Percentiles rank a stretch among this genome's conserved stretches.
These are phyloP conservation scores for Achroia grisella DNA, from an alignment of 1,140 invertebrate genomes.

Conservation along the genomic window DNA sequence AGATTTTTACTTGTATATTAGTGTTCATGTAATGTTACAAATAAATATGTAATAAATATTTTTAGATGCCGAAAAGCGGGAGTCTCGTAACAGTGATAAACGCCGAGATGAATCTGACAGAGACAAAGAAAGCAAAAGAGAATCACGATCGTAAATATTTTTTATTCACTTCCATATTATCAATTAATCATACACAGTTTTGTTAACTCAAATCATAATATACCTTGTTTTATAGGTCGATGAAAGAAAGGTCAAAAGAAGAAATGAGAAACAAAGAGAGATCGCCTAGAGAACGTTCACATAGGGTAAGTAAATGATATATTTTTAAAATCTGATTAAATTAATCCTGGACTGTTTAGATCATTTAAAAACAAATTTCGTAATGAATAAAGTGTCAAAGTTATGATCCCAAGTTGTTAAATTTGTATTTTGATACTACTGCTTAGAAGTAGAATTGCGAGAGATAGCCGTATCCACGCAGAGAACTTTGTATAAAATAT, in stretches of 20 bases:
- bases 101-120: constrained; percentile 56
- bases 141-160: constrained; percentile 53
- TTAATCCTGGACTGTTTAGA: too few relatives aligned
- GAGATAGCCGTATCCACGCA: too few relatives aligned
- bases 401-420: too few relatives aligned
- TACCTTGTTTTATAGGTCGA: constrained; percentile 26
- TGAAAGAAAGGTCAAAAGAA: constrained; percentile 55
- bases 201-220: background rate
- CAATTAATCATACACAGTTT: background rate
- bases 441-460: too few relatives aligned
- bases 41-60: background rate
- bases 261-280: constrained; percentile 53
- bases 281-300: constrained; percentile 56
- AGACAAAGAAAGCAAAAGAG: constrained; percentile 54
- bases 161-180: background rate
- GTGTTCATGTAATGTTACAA: too few relatives aligned
- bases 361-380: too few relatives aligned
- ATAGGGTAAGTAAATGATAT: constrained; percentile 38
- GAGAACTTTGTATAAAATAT: too few relatives aligned
- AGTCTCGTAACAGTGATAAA: constrained; percentile 42
- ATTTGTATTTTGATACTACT: too few relatives aligned
- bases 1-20: too few relatives aligned
- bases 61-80: constrained; percentile 50
- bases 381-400: too few relatives aligned
- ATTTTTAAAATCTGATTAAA: too few relatives aligned